Percentiles rank a stretch among this genome's conserved stretches.
Evolutionary conservation across 2,888 invertebrate genomes (phyloP).

Genomic region (Tortrix viridana): DNA sequence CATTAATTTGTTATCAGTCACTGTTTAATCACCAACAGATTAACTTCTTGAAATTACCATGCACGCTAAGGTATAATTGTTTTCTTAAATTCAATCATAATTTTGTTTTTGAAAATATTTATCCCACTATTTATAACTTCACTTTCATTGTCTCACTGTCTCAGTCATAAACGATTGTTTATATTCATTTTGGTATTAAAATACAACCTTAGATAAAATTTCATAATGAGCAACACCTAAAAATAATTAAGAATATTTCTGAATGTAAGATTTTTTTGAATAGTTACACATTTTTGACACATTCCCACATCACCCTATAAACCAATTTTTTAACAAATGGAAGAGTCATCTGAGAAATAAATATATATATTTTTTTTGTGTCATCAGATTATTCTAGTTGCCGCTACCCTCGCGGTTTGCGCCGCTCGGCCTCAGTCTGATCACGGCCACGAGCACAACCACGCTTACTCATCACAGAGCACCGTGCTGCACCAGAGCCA

Average conservation of each 20-base stretch:
- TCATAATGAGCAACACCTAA: too few relatives aligned
- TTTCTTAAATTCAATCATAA: neutral
- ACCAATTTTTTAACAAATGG: too few relatives aligned
- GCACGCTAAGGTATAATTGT: slow-evolving; percentile 13
- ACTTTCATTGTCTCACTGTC: too few relatives aligned
- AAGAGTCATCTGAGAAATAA: too few relatives aligned
- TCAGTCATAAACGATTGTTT: too few relatives aligned
- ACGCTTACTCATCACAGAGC: slow-evolving; percentile 56
- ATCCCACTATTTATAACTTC: too few relatives aligned
- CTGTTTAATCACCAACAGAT: slow-evolving; percentile 2
- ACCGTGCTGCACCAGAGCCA: slow-evolving; percentile 54
- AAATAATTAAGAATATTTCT: too few relatives aligned
- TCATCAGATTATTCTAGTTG: slow-evolving; percentile 39
- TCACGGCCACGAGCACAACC: slow-evolving; percentile 42
- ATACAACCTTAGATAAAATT: too few relatives aligned
- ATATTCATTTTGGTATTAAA: too few relatives aligned
- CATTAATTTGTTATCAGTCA: slow-evolving; percentile 11
- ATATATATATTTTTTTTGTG: neutral
- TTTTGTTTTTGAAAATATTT: neutral
- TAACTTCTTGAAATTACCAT: neutral
- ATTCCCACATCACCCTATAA: too few relatives aligned
- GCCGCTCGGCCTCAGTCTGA: slow-evolving; percentile 40
- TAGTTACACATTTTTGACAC: too few relatives aligned
- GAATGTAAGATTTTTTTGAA: too few relatives aligned
- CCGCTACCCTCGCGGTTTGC: slow-evolving; percentile 40